phyloP scores from a whole-genome alignment of 1,140 invertebrate genomes.

The Aculops lycopersici region DNA sequence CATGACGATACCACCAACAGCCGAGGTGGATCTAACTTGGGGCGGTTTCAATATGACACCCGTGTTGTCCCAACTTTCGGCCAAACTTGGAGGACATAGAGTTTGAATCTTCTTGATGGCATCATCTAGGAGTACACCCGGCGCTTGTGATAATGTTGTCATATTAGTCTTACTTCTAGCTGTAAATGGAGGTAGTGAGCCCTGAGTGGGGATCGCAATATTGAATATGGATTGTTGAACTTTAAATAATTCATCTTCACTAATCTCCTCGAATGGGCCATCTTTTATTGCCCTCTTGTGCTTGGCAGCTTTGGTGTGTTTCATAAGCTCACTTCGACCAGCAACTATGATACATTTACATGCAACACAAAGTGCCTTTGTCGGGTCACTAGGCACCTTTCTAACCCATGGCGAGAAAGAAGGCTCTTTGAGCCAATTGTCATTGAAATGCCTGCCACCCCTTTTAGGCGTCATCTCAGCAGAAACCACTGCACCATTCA shows the following conservation, averaged over 20 bases:
- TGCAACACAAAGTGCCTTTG: constrained; percentile 3
- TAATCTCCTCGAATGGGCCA: constrained; percentile 1
- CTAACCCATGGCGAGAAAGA: constrained; percentile 1
- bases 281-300: constrained; percentile 2
- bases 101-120: constrained; percentile 28
- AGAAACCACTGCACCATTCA: neutral
- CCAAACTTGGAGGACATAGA: constrained; percentile 33
- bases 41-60: constrained; percentile 55
- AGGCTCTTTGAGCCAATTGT: constrained; percentile 1
- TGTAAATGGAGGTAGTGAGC: neutral
- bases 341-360: constrained; percentile 1
- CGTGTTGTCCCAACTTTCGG: constrained; percentile 78
- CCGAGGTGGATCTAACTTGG: constrained; percentile 16
- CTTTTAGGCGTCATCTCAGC: neutral
- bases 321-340: constrained; percentile 3
- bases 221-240: constrained; percentile 1
- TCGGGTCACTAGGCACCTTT: constrained; percentile 2
- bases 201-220: too few relatives aligned
- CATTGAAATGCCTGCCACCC: neutral
- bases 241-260: constrained; percentile 3
- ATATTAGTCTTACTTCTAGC: neutral
- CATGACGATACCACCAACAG: neutral
- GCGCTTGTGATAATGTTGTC: neutral
- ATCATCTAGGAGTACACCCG: constrained; percentile 18
- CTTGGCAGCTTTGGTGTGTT: constrained; percentile 3